Base-by-base conservation (phyloP, 2,797 vertebrate genomes). In the Tenualosa thibaudeaui region DNA sequence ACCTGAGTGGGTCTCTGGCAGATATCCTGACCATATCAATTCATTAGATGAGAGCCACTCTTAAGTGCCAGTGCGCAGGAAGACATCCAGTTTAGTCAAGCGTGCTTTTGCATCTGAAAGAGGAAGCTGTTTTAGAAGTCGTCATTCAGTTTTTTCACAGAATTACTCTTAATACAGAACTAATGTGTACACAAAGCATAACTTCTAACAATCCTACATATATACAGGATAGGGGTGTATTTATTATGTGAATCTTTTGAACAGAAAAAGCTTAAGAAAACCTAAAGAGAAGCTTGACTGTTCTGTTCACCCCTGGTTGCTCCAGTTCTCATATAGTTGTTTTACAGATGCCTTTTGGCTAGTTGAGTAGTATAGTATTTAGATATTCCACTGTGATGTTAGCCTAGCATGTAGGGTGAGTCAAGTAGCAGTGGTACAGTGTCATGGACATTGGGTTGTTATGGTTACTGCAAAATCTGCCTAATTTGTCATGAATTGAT, bases 1-100 rank as follows among this genome's bases (percentile, higher is more conserved):
- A 78, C 37, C 71, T 46, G 71, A 78, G 71, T 78, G 71, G 46
- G 40, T 78, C 17, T 15, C 71, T 19, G 71, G 71, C 71, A 78
- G 71, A 78, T 22, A 46, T 46, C 40, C 37, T 43, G 71, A 46
- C 40, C 71, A 46, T 78, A 46, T 78, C 17, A 78, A 19, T 19
- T 75, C 17, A 78, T 78, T 78, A 78, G 71, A 46, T 17, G 7
- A 78, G 71, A 78, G 17, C 12, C 81, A 17, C 24, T 81, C 17
- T 5, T 37, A 24, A 19, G 17, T 19, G 71, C 71, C 71, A 22
- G 7, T 22, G 40, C 40, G 19, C 71, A 78, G 71, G 19, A 78
- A 43, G 17, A 13, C 31, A 17, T 40, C 17, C 31, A 78, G 43
- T 78, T 5, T 43, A 46, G 19, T 78, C 71, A 78, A 62, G 37